Base-by-base conservation (phyloP, 2,888 invertebrate species). In the Seira sanloemensis region DNA sequence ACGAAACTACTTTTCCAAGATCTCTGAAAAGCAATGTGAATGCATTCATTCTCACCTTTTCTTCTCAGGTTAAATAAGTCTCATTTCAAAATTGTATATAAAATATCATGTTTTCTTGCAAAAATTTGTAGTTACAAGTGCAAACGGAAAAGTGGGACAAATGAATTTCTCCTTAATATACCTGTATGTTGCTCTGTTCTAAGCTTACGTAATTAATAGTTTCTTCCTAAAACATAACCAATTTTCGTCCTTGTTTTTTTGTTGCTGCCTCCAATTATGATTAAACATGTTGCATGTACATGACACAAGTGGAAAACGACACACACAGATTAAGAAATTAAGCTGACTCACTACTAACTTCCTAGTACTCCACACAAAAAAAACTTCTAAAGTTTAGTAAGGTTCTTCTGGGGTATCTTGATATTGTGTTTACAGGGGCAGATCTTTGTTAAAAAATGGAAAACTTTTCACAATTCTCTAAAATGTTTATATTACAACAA, bases 211-310 rank as follows among this genome's bases (percentile, higher is more conserved):
- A 62, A 50, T 58, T 9, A 16, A 21, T 62, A 21, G 7, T 62
- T 23, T 5, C 62, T n/a, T 62, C 12, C 23, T 62, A n/a, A 62
- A n/a, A 62, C n/a, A n/a, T n/a, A 62, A 62, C n/a, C 50, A 50
- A 62, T 19, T 16, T 62, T 62, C 21, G 19, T 2, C 62, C 62
- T 16, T 62, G 62, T 62, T 62, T 62, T 62, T 62, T 62, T 21
- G 21, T 62, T 62, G 62, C 62, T 62, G 62, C 62, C 62, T 62
- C 62, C 62, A 62, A 62, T 62, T 62, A 62, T 12, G 12, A 37
- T 37, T 37, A 12, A 37, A 5, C 37, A 37, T 9, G 21, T 9
- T 62, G 21, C 21, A 62, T 23, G 2, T 2, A 62, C 19, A 23
- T 19, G 21, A 62, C 21, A 50, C n/a, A 50, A 7, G 2, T 50